A percentile compares a stretch with the other conserved stretches of the same genome.
Evolutionary conservation across 1,140 invertebrate genomes (phyloP).

Genomic region (Capitella teleta): DNA sequence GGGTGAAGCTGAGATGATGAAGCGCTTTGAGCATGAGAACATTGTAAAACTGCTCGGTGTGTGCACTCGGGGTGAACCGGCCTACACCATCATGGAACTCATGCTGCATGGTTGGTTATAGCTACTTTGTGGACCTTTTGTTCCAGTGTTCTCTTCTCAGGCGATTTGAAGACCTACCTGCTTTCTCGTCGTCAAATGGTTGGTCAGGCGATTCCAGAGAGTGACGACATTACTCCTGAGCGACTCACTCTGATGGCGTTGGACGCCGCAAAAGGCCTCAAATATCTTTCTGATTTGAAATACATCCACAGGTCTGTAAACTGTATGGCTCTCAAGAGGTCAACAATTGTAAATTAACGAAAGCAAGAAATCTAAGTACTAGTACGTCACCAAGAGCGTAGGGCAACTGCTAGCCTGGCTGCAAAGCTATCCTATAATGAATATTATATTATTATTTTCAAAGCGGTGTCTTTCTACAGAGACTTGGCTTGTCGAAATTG

Average conservation of each 20-base stretch:
- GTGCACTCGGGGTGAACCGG: slow-evolving; percentile 36
- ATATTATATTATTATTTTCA: too few species aligned
- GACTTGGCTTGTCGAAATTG: slow-evolving; percentile 41
- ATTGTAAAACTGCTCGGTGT: slow-evolving; percentile 39
- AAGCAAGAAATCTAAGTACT: too few species aligned
- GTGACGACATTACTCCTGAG: slow-evolving; percentile 63
- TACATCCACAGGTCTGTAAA: slow-evolving; percentile 42
- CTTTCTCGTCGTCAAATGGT: slow-evolving; percentile 71
- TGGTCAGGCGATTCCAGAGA: slow-evolving; percentile 50
- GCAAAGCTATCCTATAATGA: too few species aligned
- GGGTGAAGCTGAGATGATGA: slow-evolving; percentile 87
- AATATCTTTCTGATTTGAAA: slow-evolving; percentile 34
- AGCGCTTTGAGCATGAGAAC: slow-evolving; percentile 70
- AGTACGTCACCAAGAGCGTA: too few species aligned
- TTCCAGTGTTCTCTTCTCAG: slow-evolving; percentile 23
- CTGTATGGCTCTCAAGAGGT: not conserved
- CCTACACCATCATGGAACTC: slow-evolving; percentile 40
- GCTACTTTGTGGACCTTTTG: not conserved
- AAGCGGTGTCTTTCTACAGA: too few species aligned
- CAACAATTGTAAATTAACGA: not conserved
- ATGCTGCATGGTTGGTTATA: slow-evolving; percentile 36
- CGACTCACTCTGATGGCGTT: slow-evolving; percentile 44
- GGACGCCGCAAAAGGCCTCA: slow-evolving; percentile 34
- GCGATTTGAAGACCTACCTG: slow-evolving; percentile 76
- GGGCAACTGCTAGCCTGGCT: too few species aligned